Base-by-base conservation (phyloP, 2,888 invertebrate species). In the Limulus polyphemus region DNA sequence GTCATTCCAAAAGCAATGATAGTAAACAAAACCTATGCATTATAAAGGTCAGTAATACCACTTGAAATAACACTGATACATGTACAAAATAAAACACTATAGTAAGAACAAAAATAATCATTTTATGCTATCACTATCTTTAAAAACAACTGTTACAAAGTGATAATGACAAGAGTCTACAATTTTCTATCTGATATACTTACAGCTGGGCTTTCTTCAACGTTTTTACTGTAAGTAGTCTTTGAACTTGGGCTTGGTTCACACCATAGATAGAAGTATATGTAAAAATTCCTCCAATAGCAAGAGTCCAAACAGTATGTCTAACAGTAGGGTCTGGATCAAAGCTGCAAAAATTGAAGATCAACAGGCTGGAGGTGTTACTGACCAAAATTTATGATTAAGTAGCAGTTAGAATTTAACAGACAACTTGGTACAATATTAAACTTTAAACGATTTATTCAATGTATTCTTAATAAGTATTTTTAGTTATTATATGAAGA, bases 181-280 rank as follows among this genome's bases (percentile, higher is more conserved):
- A 32, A 3, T 32, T 32, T 32, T 2, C 32, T 32, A 32, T 32
- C 32, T 32, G 32, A 14, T 16, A 51, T n/a, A 68, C 67, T 65
- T 65, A 70, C 71, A 65, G 62, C 63, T 72, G 71, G 48, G 70
- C 67, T 61, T 68, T 67, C 50, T 62, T 66, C 12, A 71, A 62
- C 47, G 56, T 68, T 57, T 75, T 75, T 52, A 79, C 74, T 7
- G 80, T 78, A 47, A 81, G 72, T 67, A 80, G 74, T 62, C 81
- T 72, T 69, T 81, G 81, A 62, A 81, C 78, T 76, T 87, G 91
- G 0, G 90, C 86, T 75, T 92, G 92, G 74, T 91, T 91, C 0
- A 91, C 89, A 3, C 86, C 92, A 75, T 90, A 92, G 10, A 92
- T 72, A 0, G 90, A 85, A 52, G 89, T 75, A 73, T 86, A 91